Percentiles rank a stretch among this genome's conserved stretches.
Evolutionary conservation across 92 coral and sea anemone genomes (phyloP).

Genomic region (Heteractis magnifica): DNA sequence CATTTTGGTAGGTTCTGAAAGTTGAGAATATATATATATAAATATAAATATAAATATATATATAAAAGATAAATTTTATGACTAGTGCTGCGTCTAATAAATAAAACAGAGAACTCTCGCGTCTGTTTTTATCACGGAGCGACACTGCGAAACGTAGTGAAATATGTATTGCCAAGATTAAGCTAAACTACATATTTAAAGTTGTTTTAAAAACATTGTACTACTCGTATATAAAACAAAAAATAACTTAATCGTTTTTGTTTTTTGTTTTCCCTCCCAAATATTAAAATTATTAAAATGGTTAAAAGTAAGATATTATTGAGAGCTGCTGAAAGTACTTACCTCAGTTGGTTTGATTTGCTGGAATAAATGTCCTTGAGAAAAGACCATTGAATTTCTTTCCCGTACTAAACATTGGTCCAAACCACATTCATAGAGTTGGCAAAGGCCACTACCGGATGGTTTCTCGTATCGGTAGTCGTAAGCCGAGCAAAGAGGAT

Average conservation of each 20-base stretch:
- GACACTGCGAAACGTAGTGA: too few relatives aligned
- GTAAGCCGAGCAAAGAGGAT: slow-evolving; percentile 22
- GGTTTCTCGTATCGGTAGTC: slow-evolving; percentile 10
- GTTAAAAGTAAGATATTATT: neutral
- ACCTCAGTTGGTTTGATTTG: slow-evolving; percentile 31
- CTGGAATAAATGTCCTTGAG: slow-evolving; percentile 25
- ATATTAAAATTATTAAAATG: neutral
- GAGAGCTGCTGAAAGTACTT: neutral
- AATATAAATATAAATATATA: too few relatives aligned
- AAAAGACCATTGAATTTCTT: slow-evolving; percentile 11
- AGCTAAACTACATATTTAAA: too few relatives aligned
- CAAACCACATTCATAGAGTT: slow-evolving; percentile 25
- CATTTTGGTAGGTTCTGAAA: slow-evolving; percentile 14
- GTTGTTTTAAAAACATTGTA: too few relatives aligned
- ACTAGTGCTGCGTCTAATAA: neutral
- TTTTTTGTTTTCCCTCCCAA: neutral
- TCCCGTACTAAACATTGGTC: neutral
- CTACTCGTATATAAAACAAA: too few relatives aligned
- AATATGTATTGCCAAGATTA: too few relatives aligned
- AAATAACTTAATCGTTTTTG: neutral
- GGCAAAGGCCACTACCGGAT: slow-evolving; percentile 20
- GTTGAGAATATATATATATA: neutral
- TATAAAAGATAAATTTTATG: neutral
- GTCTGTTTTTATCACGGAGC: too few relatives aligned
- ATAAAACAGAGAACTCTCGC: neutral